These are phyloP conservation scores for Synergus itoensis DNA, from an alignment of 2,888 invertebrate genomes.

Conservation along the genomic window DNA sequence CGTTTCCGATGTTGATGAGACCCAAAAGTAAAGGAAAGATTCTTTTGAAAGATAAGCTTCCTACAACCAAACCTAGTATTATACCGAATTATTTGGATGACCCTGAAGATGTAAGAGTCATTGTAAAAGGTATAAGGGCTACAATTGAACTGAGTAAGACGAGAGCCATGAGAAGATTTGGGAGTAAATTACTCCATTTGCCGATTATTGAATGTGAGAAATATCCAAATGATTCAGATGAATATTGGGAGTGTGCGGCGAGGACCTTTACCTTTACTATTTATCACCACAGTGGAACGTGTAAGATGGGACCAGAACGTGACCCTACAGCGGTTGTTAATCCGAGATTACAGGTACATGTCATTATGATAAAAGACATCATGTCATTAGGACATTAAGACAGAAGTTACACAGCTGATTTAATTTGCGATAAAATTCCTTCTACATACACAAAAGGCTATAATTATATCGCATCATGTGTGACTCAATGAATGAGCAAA, in stretches of 20 bases:
- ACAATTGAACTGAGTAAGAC: slow-evolving; percentile 81
- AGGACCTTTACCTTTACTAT: slow-evolving; percentile 85
- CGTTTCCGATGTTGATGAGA: slow-evolving; percentile 80
- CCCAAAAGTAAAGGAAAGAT: slow-evolving; percentile 83
- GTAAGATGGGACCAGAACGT: slow-evolving; percentile 83
- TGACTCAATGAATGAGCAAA: background rate
- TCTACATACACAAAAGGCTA: too few species aligned
- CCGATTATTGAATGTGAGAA: slow-evolving; percentile 81
- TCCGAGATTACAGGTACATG: slow-evolving; percentile 78
- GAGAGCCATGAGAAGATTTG: slow-evolving; percentile 81
- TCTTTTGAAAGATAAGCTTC: slow-evolving; percentile 83
- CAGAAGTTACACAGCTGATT: background rate
- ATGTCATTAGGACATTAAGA: background rate
- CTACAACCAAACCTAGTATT: slow-evolving; percentile 83
- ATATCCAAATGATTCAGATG: slow-evolving; percentile 82
- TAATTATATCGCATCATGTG: background rate
- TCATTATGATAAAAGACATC: background rate
- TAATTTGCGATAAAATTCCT: background rate
- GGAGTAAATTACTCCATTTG: slow-evolving; percentile 79
- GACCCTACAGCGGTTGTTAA: slow-evolving; percentile 84
- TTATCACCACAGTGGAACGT: slow-evolving; percentile 84
- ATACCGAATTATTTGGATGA: slow-evolving; percentile 85
- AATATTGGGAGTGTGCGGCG: slow-evolving; percentile 85
- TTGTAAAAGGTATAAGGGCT: slow-evolving; percentile 82
- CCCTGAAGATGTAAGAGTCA: slow-evolving; percentile 82